Base-by-base conservation (phyloP, 2,888 invertebrate species). In the Luperina nickerlii region DNA sequence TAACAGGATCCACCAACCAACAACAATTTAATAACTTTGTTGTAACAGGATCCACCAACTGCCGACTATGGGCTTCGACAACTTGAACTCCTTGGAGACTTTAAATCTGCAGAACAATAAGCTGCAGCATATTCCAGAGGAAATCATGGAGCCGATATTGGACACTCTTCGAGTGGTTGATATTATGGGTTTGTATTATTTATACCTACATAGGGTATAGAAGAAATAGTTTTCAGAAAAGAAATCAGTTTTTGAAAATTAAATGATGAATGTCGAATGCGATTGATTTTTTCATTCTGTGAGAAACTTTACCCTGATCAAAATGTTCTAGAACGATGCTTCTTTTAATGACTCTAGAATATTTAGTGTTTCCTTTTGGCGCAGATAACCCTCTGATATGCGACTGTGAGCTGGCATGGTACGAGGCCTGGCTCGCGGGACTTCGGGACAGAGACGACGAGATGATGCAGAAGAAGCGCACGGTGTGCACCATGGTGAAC, bases 91-190 rank as follows among this genome's bases (percentile, higher is more conserved):
- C 3, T 95, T 99, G 95, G 99, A 99, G 97, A 98, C 98, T 18
- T 94, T 99, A 70, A 99, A 98, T 93, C 97, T 99, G 79, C 98
- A 99, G 94, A 99, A 99, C 94, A 99, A 99, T 95, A 98, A 98
- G 94, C 95, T 99, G 87, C 97, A 97, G 87, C 98, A 98, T 88
- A 98, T 99, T 88, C 98, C 98, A 0, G 98, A 98, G 92, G 99
- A 99, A 92, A 98, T 99, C 72, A 99, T 98, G 98, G 98, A 99
- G 92, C 98, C 98, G 27, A 98, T 99, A 82, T 97, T 99, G 89
- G 99, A 99, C 93, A 99, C 99, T 0, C 97, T 99, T 20, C 97
- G 98, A 89, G 98, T 98, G 82, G 98, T 99, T 87, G 99, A 99
- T 95, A 98, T 99, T 87, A 99, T 98, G 97, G 99, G 99, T 99